Conservation (phyloP, 2,888 invertebrate genomes). For the Ichneumon xanthorius region DNA sequence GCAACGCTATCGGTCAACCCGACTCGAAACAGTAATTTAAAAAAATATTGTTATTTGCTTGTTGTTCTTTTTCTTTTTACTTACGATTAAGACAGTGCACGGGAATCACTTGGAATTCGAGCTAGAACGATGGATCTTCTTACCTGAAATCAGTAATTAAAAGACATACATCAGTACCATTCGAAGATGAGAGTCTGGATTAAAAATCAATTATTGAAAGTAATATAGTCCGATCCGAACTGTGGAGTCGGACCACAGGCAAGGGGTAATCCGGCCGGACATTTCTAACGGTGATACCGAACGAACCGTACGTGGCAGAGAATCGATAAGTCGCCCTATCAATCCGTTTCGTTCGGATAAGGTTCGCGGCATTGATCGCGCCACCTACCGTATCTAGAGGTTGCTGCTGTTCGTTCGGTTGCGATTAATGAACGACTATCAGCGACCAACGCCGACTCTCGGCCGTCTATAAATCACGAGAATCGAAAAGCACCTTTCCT, state of each 20-base stretch:
- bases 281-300: conserved; percentile 26
- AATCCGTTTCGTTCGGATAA: conserved; percentile 81
- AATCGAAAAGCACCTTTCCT: conserved; percentile 42
- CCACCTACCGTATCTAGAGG: conserved; percentile 73
- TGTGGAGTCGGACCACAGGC: neutral
- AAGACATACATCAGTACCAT: conserved; percentile 16
- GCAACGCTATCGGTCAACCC: neutral
- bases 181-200: neutral
- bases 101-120: conserved; percentile 5
- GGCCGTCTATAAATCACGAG: conserved; percentile 79
- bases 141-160: conserved; percentile 58
- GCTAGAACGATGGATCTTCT: conserved; percentile 32
- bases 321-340: conserved; percentile 81
- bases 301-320: conserved; percentile 60
- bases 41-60: neutral
- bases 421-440: conserved; percentile 83
- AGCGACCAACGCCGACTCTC: conserved; percentile 70
- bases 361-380: conserved; percentile 79
- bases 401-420: conserved; percentile 75
- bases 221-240: neutral
- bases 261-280: neutral
- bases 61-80: conserved; percentile 2
- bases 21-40: neutral
- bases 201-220: neutral
- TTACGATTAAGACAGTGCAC: conserved; percentile 20